A percentile compares a stretch with the other conserved stretches of the same genome.
Evolutionary conservation across 2,113 vertebrate genomes (phyloP).

Genomic region (Tor tambroides): DNA sequence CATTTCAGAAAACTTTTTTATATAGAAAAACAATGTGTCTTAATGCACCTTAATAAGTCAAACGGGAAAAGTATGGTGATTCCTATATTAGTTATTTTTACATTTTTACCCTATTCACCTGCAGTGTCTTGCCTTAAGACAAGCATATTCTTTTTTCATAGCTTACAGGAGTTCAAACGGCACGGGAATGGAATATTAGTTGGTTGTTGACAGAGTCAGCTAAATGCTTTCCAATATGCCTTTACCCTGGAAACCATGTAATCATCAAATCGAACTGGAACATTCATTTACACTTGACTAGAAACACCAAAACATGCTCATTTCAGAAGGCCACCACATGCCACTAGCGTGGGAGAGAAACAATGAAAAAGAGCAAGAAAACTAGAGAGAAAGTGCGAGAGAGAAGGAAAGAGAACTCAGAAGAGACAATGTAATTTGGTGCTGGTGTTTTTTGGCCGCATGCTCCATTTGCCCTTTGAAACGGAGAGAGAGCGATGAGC

Average conservation of each 20-base stretch:
- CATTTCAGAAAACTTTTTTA: too few relatives aligned
- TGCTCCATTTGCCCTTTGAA: constrained; percentile 77
- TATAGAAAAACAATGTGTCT: too few relatives aligned
- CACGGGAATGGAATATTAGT: neutral
- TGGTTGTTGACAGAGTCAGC: neutral
- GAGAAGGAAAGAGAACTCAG: constrained; percentile 52
- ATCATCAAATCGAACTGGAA: neutral
- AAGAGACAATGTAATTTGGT: constrained; percentile 76
- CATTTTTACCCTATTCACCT: neutral
- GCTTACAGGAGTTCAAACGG: neutral
- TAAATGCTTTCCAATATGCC: neutral
- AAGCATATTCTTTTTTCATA: neutral
- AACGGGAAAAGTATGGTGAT: neutral
- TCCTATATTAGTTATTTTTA: neutral
- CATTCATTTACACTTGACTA: constrained; percentile 25
- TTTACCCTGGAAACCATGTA: neutral
- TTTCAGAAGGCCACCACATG: neutral
- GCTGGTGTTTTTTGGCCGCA: constrained; percentile 71
- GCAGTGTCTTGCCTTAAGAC: neutral
- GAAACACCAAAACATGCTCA: neutral
- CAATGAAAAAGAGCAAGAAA: neutral
- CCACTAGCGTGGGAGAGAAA: neutral
- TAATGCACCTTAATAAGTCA: too few relatives aligned
- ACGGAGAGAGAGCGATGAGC: constrained; percentile 73
- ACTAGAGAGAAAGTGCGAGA: constrained; percentile 39